phyloP scores from a whole-genome alignment of 2,113 vertebrate species.

The Alaudala cheleensis region DNA sequence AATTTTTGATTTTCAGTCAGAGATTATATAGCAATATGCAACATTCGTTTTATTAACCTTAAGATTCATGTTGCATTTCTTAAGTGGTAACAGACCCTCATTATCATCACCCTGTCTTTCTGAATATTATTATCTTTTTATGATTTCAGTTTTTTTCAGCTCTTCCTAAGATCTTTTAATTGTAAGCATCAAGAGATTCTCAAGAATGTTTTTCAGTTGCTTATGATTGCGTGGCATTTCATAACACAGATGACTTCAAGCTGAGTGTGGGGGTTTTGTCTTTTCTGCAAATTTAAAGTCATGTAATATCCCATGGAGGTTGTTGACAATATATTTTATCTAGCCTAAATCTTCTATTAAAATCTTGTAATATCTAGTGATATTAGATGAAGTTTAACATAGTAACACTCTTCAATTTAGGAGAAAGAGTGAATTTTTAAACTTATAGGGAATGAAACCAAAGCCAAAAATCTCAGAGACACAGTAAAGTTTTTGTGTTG shows the following conservation, averaged over 20 bases:
- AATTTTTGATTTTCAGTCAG: not conserved
- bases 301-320: not conserved
- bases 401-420: not conserved
- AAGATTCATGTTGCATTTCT: not conserved
- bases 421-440: not conserved
- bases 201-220: not conserved
- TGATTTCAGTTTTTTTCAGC: not conserved
- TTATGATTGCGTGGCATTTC: not conserved
- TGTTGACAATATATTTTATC: not conserved
- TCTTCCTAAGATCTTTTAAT: not conserved
- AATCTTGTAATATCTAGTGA: not conserved
- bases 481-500: not conserved
- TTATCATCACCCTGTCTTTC: not conserved
- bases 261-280: rapidly evolving
- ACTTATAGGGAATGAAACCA: not conserved
- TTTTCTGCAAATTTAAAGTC: not conserved
- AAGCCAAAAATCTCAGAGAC: not conserved
- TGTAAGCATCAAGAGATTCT: not conserved
- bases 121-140: not conserved
- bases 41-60: not conserved
- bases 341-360: not conserved
- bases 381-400: not conserved
- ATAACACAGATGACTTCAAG: not conserved
- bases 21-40: not conserved
- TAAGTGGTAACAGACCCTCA: not conserved